Evolutionary conservation across 2,888 invertebrate genomes (phyloP), one percentile per base, ranked within the genome.

Genomic region (Petrolisthes cinctipes): DNA sequence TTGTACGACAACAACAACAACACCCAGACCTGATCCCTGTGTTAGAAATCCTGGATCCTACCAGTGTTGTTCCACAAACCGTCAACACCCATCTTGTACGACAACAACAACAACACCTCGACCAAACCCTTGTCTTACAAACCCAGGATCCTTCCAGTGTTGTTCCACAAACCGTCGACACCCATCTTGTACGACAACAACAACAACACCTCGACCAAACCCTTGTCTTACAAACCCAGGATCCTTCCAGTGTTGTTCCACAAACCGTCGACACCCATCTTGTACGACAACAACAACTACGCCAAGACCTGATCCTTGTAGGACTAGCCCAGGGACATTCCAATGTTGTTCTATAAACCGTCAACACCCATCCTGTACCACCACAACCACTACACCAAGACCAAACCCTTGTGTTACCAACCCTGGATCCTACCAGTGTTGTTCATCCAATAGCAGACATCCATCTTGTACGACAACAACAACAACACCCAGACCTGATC

Each of bases 71-170:
- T 7, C 83, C 4, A 51, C 71, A 5, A 76, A 82, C 20, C 82
- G 79, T 5, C 76, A 20, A 17, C 89, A 88, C 66, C 73, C 84
- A 2, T 71, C 78, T 53, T 85, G 82, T 20, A 79, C 66, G 17
- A 57, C 83, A 5, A 84, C n/a, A n/a, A n/a, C 80, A 17, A 83
- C 86, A 20, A 85, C 83, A 66, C 84, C 54, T 68, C 81, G 79
- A 51, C 79, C 87, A 11, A 82, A 76, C 61, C 87, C 88, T 17
- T 85, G 89, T 51, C 51, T 20, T 51, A 37, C 17, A 14, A 84
- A 82, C 68, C 89, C 89, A n/a, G 84, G 86, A 76, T 88, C 90
- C 51, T 53, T 76, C 56, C 54, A 71, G 23, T 85, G 89, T 66
- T 89, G 89, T 75, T 6, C 54, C 5, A 57, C 56, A n/a, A 86